phyloP scores from a whole-genome alignment of 2,888 invertebrate genomes.

The Norana najaformis region DNA sequence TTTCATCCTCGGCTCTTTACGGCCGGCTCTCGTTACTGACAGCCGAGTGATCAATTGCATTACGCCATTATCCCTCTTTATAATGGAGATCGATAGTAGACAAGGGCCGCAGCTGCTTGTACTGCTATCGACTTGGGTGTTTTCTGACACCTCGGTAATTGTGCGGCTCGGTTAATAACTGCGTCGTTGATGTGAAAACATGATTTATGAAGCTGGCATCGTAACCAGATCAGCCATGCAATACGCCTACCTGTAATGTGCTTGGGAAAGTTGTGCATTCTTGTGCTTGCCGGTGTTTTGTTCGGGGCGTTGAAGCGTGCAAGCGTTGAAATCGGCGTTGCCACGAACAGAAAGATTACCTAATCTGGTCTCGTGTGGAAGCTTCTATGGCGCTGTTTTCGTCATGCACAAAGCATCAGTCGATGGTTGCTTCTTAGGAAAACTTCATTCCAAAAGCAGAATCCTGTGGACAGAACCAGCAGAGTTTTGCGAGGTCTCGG shows the following conservation, averaged over 20 bases:
- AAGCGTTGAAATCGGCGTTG: neutral
- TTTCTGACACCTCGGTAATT: slow-evolving; percentile 7
- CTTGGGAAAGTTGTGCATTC: neutral
- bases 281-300: too few relatives aligned
- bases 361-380: neutral
- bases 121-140: neutral
- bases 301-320: neutral
- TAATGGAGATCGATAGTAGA: slow-evolving; percentile 13
- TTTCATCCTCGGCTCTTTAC: neutral
- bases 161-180: neutral
- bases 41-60: slow-evolving; percentile 13
- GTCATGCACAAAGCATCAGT: too few relatives aligned
- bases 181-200: neutral
- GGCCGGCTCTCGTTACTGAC: neutral
- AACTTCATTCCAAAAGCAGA: neutral
- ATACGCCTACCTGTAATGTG: neutral
- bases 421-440: too few relatives aligned
- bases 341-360: neutral
- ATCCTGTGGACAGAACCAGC: neutral
- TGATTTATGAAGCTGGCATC: neutral
- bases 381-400: neutral
- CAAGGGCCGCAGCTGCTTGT: neutral
- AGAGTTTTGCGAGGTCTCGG: neutral
- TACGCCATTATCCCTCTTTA: slow-evolving; percentile 7
- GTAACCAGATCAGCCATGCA: neutral